Evolutionary conservation across 2,888 invertebrate species (phyloP), one percentile per base, ranked within the genome.

Genomic region (Sussaba pulchella): DNA sequence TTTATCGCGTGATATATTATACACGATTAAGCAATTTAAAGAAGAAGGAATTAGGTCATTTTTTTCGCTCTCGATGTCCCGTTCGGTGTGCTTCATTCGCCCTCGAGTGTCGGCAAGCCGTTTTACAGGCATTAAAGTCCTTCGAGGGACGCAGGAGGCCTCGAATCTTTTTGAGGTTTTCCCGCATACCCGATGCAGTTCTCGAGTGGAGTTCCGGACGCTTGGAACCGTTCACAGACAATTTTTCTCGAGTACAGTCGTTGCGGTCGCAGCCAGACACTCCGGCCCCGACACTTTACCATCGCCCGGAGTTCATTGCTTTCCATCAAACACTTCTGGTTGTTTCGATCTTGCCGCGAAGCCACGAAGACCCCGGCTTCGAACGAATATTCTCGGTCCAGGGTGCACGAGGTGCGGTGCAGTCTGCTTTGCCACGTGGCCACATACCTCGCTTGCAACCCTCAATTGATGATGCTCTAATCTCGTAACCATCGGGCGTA

Each of bases 21-120:
- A n/a, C n/a, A n/a, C n/a, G n/a, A n/a, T 31, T 31, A 31, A 6
- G 31, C n/a, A n/a, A n/a, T 31, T 31, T 31, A 6, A 31, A 31
- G 6, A 31, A 31, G 6, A 31, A 31, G 24, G 43, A 43, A 31
- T 59, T 26, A 52, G 31, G 57, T 45, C n/a, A 45, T 36, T 47
- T 12, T 21, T 19, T 31, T 52, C 14, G 63, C 63, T 79, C 57
- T 64, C 41, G 73, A 61, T n/a, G 39, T 64, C 43, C 66, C 24
- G 19, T 17, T 57, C 31, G 52, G 14, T 41, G 14, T 31, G 19
- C 41, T 52, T 57, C 57, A n/a, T 31, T 24, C 6, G 4, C 24
- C 39, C 31, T 81, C 69, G 45, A 81, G 81, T 81, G 80, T 61
- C 77, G 77, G 73, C 73, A 73, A 41, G 63, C 41, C 57, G 67